Base-by-base conservation (phyloP, 1,140 invertebrate genomes). In the Lepidurus packardi region DNA sequence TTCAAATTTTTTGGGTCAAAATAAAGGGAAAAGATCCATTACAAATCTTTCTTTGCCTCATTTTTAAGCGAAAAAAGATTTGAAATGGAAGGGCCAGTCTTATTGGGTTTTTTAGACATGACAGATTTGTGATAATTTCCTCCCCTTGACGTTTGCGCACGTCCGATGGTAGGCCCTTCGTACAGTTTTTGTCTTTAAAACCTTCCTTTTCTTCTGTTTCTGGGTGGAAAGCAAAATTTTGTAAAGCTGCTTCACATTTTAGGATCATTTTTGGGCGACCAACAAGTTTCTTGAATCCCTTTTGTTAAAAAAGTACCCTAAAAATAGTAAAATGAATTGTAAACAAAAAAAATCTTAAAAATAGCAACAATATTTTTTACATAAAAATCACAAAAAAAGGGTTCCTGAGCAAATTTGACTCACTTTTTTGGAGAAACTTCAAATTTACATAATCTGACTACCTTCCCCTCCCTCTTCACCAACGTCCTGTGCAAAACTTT, bases 91-190 rank as follows among this genome's bases (percentile, higher is more conserved):
- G 43, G 76, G 76, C 76, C 76, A 77, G 44, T 65, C 53, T 13
- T n/a, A 21, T 65, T 47, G 42, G 9, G n/a, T 11, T 75, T 75
- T 75, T 75, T 21, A 75, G 41, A n/a, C 44, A 43, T 75, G 43
- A 47, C n/a, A 76, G 42, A 45, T 44, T 76, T 77, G 76, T 77
- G 65, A 65, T 77, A 41, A 4, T 24, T 24, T 53, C 24, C 76
- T 11, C n/a, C 43, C 43, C 42, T 43, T 76, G 0, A 4, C 24
- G 10, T 76, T 76, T 13, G 9, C 43, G 25, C 16, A 74, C 25
- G 34, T 43, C 10, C 25, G 16, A 43, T 43, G 41, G 34, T 74
- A 42, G 41, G 74, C 34, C 43, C 43, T 74, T 34, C 74, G 74
- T 74, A 43, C 74, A 74, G 43, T 74, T 74, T 74, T 34, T 42